A percentile compares a stretch with the other conserved stretches of the same genome.
phyloP scores from a whole-genome alignment of 2,797 vertebrate genomes.

The Darevskia nairensis region DNA sequence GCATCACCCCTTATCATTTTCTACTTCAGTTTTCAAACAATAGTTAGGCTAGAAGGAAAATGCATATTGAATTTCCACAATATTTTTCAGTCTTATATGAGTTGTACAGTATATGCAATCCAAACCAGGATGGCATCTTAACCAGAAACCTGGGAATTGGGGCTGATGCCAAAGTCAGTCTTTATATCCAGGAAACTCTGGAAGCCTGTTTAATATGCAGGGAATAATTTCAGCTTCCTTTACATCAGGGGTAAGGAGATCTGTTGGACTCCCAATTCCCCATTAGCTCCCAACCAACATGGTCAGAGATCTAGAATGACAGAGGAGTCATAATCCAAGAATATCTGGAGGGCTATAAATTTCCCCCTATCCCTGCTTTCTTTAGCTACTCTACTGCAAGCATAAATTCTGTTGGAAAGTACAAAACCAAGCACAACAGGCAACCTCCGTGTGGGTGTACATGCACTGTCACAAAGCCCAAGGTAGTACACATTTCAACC shows the following conservation, averaged over 20 bases:
- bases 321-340: no score
- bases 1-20: not conserved
- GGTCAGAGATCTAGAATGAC: no score
- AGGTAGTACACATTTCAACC: no score
- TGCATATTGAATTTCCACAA: not conserved
- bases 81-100: not conserved
- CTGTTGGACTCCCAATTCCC: no score
- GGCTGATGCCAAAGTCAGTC: not conserved
- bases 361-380: no score
- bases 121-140: not conserved
- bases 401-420: no score
- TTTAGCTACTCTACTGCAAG: not conserved
- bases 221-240: not conserved
- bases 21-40: not conserved
- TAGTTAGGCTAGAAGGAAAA: not conserved
- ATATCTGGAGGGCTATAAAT: no score
- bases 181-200: not conserved
- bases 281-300: no score
- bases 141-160: not conserved
- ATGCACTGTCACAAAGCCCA: no score
- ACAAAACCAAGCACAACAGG: no score
- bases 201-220: not conserved
- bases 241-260: not conserved
- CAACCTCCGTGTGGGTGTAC: no score
- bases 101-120: not conserved